phyloP scores from a whole-genome alignment of 2,113 vertebrate species.

The Psammodynastes pulverulentus region DNA sequence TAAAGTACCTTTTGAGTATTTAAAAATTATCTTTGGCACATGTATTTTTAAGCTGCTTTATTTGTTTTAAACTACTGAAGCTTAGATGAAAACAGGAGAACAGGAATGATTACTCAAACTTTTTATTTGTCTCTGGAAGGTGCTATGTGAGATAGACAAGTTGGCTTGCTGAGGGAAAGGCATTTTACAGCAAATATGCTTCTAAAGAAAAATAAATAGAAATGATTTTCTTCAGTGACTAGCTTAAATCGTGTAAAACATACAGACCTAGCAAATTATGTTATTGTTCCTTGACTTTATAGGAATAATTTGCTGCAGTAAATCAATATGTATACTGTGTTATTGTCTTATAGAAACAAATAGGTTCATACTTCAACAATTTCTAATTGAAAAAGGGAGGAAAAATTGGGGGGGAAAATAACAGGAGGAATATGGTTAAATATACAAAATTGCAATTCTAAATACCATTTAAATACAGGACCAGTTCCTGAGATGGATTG shows the following conservation, averaged over 20 bases:
- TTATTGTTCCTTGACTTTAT: neutral
- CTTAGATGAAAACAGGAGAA: neutral
- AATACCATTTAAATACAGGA: neutral
- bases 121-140: neutral
- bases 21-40: neutral
- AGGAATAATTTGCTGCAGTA: neutral
- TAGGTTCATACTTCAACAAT: neutral
- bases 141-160: neutral
- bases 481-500: neutral
- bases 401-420: neutral
- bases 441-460: neutral
- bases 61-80: neutral
- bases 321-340: neutral
- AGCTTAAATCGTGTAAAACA: neutral
- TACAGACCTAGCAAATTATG: neutral
- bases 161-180: neutral
- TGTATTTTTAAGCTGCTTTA: neutral
- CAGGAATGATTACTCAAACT: neutral
- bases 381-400: neutral
- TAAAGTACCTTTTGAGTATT: neutral
- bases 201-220: neutral
- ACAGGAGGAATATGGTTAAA: neutral
- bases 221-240: neutral
- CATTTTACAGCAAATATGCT: neutral
- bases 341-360: neutral